Conservation (phyloP, 2,113 vertebrate genomes). For the Atractosteus spatula region DNA sequence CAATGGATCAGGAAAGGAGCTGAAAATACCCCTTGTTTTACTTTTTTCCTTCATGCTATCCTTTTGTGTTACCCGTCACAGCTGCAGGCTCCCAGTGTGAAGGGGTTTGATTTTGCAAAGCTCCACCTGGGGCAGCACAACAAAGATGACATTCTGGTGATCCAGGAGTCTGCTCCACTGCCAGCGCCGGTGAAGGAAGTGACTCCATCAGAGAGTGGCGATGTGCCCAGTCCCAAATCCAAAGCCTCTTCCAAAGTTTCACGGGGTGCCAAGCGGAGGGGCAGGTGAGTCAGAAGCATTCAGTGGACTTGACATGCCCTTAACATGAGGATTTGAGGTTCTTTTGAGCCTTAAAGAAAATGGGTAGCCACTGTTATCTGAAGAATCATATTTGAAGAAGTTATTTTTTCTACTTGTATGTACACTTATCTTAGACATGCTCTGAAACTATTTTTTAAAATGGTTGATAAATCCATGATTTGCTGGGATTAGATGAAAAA, state of each 20-base stretch:
- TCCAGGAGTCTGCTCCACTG: slow-evolving; percentile 79
- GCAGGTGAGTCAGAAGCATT: slow-evolving; percentile 68
- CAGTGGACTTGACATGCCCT: too few relatives aligned
- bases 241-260: slow-evolving; percentile 79
- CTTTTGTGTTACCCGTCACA: slow-evolving; percentile 43
- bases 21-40: too few relatives aligned
- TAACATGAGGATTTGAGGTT: too few relatives aligned
- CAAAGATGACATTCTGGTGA: slow-evolving; percentile 90
- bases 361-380: too few relatives aligned
- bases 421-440: too few relatives aligned
- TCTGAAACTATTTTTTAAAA: too few relatives aligned
- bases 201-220: slow-evolving; percentile 81
- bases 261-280: slow-evolving; percentile 74
- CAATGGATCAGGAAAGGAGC: too few relatives aligned
- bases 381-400: too few relatives aligned
- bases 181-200: slow-evolving; percentile 78
- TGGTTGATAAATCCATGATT: too few relatives aligned
- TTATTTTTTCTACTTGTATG: too few relatives aligned
- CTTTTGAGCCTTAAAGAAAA: too few relatives aligned
- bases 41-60: background rate
- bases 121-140: slow-evolving; percentile 95
- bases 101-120: slow-evolving; percentile 98
- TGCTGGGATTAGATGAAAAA: too few relatives aligned
- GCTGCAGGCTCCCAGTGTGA: slow-evolving; percentile 93
- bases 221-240: slow-evolving; percentile 80